Evolutionary conservation across 2,113 vertebrate species (phyloP).

Genomic region (Phalacrocorax aristotelis): DNA sequence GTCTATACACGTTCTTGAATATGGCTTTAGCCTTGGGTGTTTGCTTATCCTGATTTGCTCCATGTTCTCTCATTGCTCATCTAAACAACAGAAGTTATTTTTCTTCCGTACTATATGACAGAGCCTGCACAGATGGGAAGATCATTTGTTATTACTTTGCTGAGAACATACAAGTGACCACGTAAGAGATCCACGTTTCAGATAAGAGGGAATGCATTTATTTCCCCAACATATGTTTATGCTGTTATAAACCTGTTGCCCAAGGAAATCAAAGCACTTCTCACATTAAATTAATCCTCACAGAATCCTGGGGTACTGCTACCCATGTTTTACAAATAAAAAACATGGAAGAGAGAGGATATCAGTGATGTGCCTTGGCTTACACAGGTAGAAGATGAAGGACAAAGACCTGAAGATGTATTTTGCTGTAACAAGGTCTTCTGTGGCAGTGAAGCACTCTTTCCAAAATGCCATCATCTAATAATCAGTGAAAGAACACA

Average conservation of each 20-base stretch:
- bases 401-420: background rate
- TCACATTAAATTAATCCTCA: background rate
- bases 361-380: background rate
- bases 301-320: background rate
- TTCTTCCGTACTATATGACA: background rate
- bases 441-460: background rate
- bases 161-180: slow-evolving; percentile 35
- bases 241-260: background rate
- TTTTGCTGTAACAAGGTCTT: background rate
- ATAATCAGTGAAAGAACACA: background rate
- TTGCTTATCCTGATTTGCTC: background rate
- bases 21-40: background rate
- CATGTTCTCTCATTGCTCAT: slow-evolving; percentile 6
- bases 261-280: background rate
- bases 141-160: slow-evolving; percentile 28
- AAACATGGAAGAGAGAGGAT: background rate
- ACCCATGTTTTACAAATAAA: background rate
- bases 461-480: background rate
- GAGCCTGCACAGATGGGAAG: slow-evolving; percentile 48
- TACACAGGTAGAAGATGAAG: background rate
- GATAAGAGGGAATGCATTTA: slow-evolving; percentile 13
- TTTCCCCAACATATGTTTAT: background rate
- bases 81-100: slow-evolving; percentile 63
- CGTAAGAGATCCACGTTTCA: background rate
- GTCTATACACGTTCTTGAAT: background rate